Evolutionary conservation across 2,797 vertebrate species (phyloP).

Genomic region (Cichlasoma orientale): DNA sequence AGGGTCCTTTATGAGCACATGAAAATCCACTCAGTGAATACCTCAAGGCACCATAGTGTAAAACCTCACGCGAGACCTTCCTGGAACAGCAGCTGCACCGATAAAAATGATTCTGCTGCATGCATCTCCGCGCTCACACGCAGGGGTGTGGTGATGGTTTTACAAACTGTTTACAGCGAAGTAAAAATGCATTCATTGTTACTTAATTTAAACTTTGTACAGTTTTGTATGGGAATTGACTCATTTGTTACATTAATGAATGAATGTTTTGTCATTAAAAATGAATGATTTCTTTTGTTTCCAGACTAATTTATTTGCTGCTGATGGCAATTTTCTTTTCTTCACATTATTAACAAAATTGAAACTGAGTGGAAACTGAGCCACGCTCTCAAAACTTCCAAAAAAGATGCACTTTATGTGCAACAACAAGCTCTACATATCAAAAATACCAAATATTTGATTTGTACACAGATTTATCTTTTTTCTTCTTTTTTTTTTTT

Average conservation of each 20-base stretch:
- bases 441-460: conserved; percentile 19
- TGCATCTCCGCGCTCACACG: not conserved
- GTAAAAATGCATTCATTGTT: conserved; percentile 3
- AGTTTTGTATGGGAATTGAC: conserved; percentile 60
- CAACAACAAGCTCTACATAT: not conserved
- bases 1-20: not conserved
- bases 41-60: conserved; percentile 15
- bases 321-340: not conserved
- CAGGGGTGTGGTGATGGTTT: conserved; percentile 9
- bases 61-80: not conserved
- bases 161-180: conserved; percentile 4
- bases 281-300: conserved; percentile 21
- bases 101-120: conserved; percentile 10
- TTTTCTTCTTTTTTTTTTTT: not conserved
- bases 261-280: conserved; percentile 41
- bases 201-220: conserved; percentile 70
- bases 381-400: not conserved
- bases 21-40: conserved; percentile 27
- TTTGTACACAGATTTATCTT: not conserved
- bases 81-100: not conserved
- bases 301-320: not conserved
- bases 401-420: conserved; percentile 4
- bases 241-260: conserved; percentile 39
- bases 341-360: conserved; percentile 18
- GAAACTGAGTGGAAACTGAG: not conserved